phyloP scores from a whole-genome alignment of 2,797 vertebrate species.

The Paguma larvata region DNA sequence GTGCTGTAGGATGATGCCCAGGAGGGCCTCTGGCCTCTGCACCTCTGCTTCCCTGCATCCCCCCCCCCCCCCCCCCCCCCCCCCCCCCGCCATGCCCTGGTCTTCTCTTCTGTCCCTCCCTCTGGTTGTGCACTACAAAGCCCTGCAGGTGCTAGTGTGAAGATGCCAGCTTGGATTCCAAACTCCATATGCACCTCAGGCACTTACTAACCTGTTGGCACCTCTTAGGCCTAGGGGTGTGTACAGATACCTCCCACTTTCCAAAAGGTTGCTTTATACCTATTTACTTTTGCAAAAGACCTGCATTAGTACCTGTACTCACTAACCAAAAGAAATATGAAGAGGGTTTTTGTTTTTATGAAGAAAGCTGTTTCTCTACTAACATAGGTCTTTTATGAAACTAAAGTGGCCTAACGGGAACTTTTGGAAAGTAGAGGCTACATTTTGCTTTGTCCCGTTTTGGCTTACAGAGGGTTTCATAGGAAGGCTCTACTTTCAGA shows the following conservation, averaged over 20 bases:
- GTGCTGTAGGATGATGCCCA: too few species aligned
- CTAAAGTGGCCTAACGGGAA: neutral
- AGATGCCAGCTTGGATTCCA: neutral
- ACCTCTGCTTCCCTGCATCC: accelerated
- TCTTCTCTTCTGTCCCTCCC: neutral
- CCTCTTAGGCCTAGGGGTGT: too few species aligned
- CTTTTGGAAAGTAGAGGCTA: neutral
- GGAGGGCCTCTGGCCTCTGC: neutral
- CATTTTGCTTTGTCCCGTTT: neutral
- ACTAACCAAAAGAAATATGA: neutral
- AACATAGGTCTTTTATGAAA: neutral
- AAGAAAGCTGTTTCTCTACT: neutral
- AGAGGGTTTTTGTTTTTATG: neutral
- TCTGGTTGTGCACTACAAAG: neutral
- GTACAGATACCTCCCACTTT: neutral
- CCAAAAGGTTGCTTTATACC: neutral
- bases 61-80: too few species aligned
- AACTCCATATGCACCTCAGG: neutral
- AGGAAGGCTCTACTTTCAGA: neutral
- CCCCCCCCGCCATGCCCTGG: too few species aligned
- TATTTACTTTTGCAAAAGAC: neutral
- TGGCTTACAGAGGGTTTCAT: neutral
- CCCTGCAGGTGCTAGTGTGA: neutral
- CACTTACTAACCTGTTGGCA: neutral
- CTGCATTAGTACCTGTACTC: neutral